These are phyloP conservation scores for Apis mellifera DNA, from an alignment of 1,140 invertebrate genomes.

Conservation along the genomic window DNA sequence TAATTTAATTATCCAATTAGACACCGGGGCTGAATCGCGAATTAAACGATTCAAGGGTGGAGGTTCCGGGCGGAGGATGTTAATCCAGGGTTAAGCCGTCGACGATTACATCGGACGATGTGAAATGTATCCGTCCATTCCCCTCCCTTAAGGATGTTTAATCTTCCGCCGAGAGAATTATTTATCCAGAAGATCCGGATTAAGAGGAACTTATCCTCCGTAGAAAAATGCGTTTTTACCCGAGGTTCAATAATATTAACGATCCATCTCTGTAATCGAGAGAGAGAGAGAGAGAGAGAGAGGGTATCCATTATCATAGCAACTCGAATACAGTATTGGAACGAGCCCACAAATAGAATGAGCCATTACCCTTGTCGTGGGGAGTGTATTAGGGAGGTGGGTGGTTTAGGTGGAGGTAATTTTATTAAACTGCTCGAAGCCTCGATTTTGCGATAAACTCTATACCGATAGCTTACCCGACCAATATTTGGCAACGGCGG, in stretches of 20 bases:
- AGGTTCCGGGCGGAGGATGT: neutral
- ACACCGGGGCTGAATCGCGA: slow-evolving; percentile 29
- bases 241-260: no score
- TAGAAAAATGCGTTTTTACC: no score
- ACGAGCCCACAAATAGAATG: no score
- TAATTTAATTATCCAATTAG: slow-evolving; percentile 54
- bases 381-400: neutral
- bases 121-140: slow-evolving; percentile 13
- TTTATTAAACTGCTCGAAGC: neutral
- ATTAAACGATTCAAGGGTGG: slow-evolving; percentile 23
- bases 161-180: neutral
- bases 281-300: no score
- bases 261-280: no score
- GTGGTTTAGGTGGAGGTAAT: neutral
- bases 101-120: slow-evolving; percentile 18
- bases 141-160: neutral
- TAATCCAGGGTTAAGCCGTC: slow-evolving; percentile 41
- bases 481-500: slow-evolving; percentile 16
- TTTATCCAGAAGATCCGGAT: neutral
- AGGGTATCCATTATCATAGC: no score
- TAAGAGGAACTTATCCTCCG: no score
- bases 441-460: slow-evolving; percentile 1
- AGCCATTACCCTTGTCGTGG: no score
- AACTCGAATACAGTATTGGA: no score
- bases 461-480: neutral